A percentile compares a stretch with the other conserved stretches of the same genome.
Evolutionary conservation across 2,797 vertebrate genomes (phyloP).

Genomic region (Adelosebastes latens): DNA sequence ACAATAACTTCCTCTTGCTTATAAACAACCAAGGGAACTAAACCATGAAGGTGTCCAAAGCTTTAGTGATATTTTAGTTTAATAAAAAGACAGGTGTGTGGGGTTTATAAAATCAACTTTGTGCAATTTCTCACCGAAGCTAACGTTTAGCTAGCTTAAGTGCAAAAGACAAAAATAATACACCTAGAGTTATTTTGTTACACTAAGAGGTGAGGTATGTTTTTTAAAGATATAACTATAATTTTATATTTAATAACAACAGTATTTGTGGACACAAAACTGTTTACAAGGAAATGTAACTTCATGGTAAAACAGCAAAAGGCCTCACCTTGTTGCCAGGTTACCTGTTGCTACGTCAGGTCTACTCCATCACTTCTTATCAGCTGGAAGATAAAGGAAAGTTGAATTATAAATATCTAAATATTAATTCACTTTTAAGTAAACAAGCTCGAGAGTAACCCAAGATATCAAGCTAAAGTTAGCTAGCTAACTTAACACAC

Average conservation of each 20-base stretch:
- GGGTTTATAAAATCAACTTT: not conserved
- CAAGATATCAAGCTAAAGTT: not conserved
- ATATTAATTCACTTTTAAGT: not conserved
- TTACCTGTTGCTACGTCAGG: not conserved
- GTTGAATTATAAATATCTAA: too few species aligned
- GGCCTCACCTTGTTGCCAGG: slow-evolving; percentile 26
- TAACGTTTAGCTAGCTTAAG: slow-evolving; percentile 34
- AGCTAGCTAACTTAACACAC: not conserved
- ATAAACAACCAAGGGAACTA: not conserved
- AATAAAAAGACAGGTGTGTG: not conserved
- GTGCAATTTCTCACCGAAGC: not conserved
- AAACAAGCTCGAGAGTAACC: not conserved
- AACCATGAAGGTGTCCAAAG: accelerated
- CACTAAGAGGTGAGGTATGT: too few species aligned
- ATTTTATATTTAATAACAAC: not conserved
- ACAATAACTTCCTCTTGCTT: not conserved
- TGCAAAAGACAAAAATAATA: too few species aligned
- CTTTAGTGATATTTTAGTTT: not conserved
- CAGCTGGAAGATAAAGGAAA: not conserved
- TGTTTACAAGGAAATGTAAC: not conserved
- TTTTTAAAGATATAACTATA: too few species aligned
- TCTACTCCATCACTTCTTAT: not conserved
- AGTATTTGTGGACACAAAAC: not conserved
- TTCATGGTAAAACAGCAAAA: not conserved
- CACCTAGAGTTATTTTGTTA: too few species aligned